These are phyloP conservation scores for Oscheius sp. DNA, from an alignment of 2,888 invertebrate genomes.

Conservation along the genomic window DNA sequence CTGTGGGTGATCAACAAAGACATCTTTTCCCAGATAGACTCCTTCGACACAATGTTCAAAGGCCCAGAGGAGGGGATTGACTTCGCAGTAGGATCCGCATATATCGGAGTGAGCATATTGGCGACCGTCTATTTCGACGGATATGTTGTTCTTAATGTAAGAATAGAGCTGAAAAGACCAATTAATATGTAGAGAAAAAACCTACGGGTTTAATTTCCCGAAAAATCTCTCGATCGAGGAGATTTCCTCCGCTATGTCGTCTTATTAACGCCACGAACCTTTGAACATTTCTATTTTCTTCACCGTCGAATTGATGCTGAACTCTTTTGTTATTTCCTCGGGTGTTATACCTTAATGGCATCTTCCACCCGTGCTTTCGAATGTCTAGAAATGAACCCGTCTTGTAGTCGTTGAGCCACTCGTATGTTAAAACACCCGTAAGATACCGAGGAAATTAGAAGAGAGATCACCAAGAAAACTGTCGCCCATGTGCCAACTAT, in stretches of 20 bases:
- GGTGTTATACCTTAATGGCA: conserved; percentile 13
- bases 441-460: conserved; percentile 22
- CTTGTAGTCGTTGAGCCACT: conserved; percentile 29
- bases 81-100: conserved; percentile 28
- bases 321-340: neutral
- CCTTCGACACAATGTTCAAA: conserved; percentile 33
- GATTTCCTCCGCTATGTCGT: conserved; percentile 30
- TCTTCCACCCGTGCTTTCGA: conserved; percentile 29
- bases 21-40: conserved; percentile 27
- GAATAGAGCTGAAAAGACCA: conserved; percentile 24
- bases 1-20: conserved; percentile 41
- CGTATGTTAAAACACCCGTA: conserved; percentile 17
- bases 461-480: conserved; percentile 25
- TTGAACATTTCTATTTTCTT: conserved; percentile 26
- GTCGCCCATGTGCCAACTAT: conserved; percentile 14
- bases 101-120: conserved; percentile 26
- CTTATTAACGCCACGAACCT: conserved; percentile 33
- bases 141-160: conserved; percentile 30
- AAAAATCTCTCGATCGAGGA: conserved; percentile 20
- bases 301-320: conserved; percentile 32
- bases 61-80: conserved; percentile 30
- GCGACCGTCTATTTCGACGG: conserved; percentile 26
- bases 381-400: conserved; percentile 25
- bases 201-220: conserved; percentile 14
- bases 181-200: neutral